Conservation (phyloP, 2,797 vertebrate genomes). For the Neostethus bicornis region DNA sequence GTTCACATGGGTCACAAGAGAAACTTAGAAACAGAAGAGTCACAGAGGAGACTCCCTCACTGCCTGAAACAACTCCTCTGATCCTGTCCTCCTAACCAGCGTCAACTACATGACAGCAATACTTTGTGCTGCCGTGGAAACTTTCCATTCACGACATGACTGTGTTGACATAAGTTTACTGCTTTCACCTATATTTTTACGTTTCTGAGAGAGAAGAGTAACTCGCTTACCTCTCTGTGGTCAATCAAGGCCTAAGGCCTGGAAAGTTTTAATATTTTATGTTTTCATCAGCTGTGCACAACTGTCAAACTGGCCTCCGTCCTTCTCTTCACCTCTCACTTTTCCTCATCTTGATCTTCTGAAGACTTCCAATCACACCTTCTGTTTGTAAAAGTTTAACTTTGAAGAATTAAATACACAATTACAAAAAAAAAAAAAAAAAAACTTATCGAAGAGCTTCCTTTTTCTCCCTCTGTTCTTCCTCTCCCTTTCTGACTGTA, state of each 20-base stretch:
- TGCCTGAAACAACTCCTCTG: slow-evolving; percentile 37
- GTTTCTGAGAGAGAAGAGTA: slow-evolving; percentile 25
- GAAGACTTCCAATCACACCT: slow-evolving; percentile 26
- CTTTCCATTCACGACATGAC: slow-evolving; percentile 15
- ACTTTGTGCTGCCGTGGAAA: slow-evolving; percentile 31
- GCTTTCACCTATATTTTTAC: not conserved
- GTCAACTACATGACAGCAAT: slow-evolving; percentile 33
- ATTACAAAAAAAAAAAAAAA: slow-evolving; percentile 61
- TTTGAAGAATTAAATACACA: slow-evolving; percentile 60
- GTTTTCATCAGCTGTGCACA: slow-evolving; percentile 72
- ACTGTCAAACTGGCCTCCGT: slow-evolving; percentile 34
- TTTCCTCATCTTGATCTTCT: slow-evolving; percentile 33
- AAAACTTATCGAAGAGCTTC: slow-evolving; percentile 76
- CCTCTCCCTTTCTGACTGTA: slow-evolving; percentile 74
- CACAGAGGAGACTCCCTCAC: slow-evolving; percentile 9
- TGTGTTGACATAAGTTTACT: not conserved
- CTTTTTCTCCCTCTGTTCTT: slow-evolving; percentile 71
- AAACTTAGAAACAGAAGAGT: slow-evolving; percentile 7
- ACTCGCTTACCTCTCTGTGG: slow-evolving; percentile 69
- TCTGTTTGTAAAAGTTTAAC: slow-evolving; percentile 49
- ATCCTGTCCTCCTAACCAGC: slow-evolving; percentile 46
- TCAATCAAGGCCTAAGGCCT: slow-evolving; percentile 77
- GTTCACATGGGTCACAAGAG: slow-evolving; percentile 10
- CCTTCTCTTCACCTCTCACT: slow-evolving; percentile 32
- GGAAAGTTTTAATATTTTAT: slow-evolving; percentile 73